These are phyloP conservation scores for Holacanthus passer DNA, from an alignment of 2,113 vertebrate genomes.

Conservation along the genomic window DNA sequence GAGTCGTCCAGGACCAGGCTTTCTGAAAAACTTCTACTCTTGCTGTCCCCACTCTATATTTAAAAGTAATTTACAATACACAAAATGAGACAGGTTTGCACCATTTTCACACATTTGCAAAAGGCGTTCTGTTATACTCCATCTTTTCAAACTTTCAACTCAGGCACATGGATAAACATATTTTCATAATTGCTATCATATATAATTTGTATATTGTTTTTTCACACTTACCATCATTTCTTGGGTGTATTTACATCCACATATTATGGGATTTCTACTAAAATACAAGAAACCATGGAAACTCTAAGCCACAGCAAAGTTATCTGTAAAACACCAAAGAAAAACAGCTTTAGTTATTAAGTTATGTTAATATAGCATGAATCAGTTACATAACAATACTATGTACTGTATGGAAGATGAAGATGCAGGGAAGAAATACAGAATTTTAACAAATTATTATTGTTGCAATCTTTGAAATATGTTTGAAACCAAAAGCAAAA, in stretches of 20 bases:
- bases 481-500: not conserved
- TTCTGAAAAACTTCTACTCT: conserved; percentile 53
- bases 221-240: conserved; percentile 65
- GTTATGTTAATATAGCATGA: not conserved
- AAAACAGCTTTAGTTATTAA: not conserved
- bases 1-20: conserved; percentile 65
- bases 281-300: conserved; percentile 11
- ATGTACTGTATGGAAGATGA: not conserved
- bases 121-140: not conserved
- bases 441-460: not conserved
- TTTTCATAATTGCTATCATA: not conserved
- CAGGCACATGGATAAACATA: not conserved
- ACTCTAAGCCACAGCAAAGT: not conserved
- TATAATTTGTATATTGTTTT: not conserved
- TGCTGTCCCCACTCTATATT: conserved; percentile 64
- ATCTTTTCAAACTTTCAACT: not conserved
- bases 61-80: not conserved
- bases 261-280: conserved; percentile 38
- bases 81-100: not conserved
- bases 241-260: conserved; percentile 54
- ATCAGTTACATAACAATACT: not conserved
- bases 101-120: not conserved
- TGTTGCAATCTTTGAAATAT: not conserved
- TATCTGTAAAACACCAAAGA: conserved; percentile 40
- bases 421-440: not conserved